Conservation (phyloP, 2,888 invertebrate genomes). For the Cactoblastis cactorum region DNA sequence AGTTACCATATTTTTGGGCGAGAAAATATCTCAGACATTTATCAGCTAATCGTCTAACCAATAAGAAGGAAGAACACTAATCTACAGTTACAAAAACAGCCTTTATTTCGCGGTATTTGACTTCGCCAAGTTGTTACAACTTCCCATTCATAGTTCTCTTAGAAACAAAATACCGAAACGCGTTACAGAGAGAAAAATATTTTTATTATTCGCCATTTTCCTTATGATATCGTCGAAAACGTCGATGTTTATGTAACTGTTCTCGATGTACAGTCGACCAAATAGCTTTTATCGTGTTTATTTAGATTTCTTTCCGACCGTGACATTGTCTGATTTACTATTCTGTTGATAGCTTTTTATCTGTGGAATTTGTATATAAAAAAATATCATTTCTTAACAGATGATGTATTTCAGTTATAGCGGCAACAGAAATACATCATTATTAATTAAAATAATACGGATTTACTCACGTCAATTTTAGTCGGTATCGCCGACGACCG, state of each 20-base stretch:
- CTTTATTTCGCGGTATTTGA: not conserved
- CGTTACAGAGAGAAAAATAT: constrained; percentile 21
- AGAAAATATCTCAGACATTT: not conserved
- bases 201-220: constrained; percentile 21
- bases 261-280: constrained; percentile 38
- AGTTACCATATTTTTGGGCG: not conserved
- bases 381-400: not conserved
- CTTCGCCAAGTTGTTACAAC: constrained; percentile 4
- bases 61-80: not conserved
- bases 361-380: no score
- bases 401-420: no score
- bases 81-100: not conserved
- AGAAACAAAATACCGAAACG: constrained; percentile 24
- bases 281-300: constrained; percentile 46
- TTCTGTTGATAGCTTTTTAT: no score
- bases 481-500: no score
- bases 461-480: no score
- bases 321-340: constrained; percentile 40
- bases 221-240: not conserved
- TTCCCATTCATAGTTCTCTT: constrained; percentile 26
- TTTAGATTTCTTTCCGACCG: constrained; percentile 34
- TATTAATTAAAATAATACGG: no score
- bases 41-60: not conserved
- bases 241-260: constrained; percentile 3
- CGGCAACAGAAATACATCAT: no score